Percentiles rank a stretch among this genome's conserved stretches.
phyloP scores from a whole-genome alignment of 2,888 invertebrate genomes.

The Cataglyphis albicans region DNA sequence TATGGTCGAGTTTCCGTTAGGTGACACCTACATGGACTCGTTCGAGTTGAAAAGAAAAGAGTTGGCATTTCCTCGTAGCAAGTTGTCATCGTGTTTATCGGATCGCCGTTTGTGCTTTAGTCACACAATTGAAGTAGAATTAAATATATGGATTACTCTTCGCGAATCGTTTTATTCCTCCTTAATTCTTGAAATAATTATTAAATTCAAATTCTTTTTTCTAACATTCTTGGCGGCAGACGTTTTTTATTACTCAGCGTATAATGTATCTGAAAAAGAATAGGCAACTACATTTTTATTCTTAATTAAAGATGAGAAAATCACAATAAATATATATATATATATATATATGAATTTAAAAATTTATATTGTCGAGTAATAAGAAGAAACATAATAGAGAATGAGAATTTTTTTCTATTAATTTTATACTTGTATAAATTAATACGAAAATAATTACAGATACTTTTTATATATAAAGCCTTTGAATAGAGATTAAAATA shows the following conservation, averaged over 20 bases:
- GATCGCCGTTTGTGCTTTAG: neutral
- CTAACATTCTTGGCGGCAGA: neutral
- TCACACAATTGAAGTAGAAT: neutral
- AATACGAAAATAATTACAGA: neutral
- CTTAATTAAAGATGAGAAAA: neutral
- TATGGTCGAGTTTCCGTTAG: constrained; percentile 48
- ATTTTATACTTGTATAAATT: neutral
- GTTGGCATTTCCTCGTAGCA: constrained; percentile 33
- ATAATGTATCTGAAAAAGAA: neutral
- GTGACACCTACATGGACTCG: constrained; percentile 38
- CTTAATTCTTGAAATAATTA: neutral
- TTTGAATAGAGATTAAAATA: neutral
- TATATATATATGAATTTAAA: neutral
- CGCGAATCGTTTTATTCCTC: neutral
- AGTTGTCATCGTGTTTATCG: constrained; percentile 40
- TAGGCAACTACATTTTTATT: neutral
- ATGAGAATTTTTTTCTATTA: neutral
- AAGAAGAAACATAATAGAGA: constrained; percentile 3
- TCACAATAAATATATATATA: neutral
- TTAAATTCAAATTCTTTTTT: neutral
- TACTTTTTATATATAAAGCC: neutral
- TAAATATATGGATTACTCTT: constrained; percentile 1
- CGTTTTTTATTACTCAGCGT: neutral
- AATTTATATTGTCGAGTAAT: neutral
- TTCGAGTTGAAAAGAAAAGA: constrained; percentile 26